These are phyloP conservation scores for Podiceps cristatus DNA, from an alignment of 2,113 vertebrate genomes.

Conservation along the genomic window DNA sequence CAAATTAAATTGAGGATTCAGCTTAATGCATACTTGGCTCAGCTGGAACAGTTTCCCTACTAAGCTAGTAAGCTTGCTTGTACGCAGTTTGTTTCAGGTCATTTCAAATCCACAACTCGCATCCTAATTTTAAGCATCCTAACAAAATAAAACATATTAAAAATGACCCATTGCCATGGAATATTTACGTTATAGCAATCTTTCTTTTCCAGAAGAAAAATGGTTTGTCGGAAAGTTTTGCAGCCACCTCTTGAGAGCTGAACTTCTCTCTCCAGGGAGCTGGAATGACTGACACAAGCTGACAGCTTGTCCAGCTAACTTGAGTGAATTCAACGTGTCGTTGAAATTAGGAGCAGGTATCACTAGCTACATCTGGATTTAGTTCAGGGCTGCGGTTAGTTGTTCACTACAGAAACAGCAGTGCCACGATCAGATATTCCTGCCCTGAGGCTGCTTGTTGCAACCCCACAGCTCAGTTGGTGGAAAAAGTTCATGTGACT, in stretches of 20 bases:
- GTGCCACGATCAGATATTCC: not conserved
- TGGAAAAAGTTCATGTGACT: constrained; percentile 51
- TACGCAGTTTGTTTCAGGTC: not conserved
- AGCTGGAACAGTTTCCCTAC: not conserved
- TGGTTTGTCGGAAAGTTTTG: not conserved
- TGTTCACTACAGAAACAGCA: not conserved
- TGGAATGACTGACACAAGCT: not conserved
- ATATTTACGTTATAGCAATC: not conserved
- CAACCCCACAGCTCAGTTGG: constrained; percentile 21
- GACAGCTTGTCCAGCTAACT: not conserved
- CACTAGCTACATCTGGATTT: not conserved
- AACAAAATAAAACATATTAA: not conserved
- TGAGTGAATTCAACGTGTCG: not conserved
- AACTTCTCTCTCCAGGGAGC: not conserved
- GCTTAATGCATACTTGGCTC: not conserved
- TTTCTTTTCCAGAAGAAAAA: not conserved
- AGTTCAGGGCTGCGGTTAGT: not conserved
- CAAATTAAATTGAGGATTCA: not conserved
- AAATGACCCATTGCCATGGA: not conserved
- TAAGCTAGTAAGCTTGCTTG: not conserved
- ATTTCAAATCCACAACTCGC: not conserved
- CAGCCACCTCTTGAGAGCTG: not conserved
- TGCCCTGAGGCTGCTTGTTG: constrained; percentile 37
- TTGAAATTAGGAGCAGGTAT: not conserved
- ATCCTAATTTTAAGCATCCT: not conserved